These are phyloP conservation scores for Reinhardtius hippoglossoides DNA, from an alignment of 2,113 vertebrate species.

Conservation along the genomic window DNA sequence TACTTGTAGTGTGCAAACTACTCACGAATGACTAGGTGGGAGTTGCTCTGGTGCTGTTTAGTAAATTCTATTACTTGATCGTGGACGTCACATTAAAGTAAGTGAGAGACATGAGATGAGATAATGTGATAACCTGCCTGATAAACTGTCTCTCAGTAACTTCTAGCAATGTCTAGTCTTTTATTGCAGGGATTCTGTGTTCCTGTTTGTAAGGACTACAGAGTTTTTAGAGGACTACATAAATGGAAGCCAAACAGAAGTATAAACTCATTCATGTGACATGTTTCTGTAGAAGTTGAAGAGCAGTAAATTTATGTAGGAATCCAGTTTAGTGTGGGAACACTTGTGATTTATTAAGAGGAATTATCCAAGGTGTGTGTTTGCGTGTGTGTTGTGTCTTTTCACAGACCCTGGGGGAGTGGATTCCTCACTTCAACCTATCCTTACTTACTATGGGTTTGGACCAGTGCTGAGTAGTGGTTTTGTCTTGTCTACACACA, in stretches of 20 bases:
- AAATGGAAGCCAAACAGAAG: slow-evolving; percentile 1
- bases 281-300: background rate
- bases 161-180: too few species aligned
- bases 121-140: too few species aligned
- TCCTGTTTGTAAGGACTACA: background rate
- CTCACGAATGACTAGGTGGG: too few species aligned
- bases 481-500: slow-evolving; percentile 68
- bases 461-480: slow-evolving; percentile 35
- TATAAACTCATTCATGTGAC: background rate
- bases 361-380: slow-evolving; percentile 4
- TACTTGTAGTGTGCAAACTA: too few species aligned
- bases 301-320: background rate
- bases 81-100: too few species aligned
- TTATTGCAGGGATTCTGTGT: background rate
- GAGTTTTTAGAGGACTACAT: too few species aligned
- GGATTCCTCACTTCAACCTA: slow-evolving; percentile 62
- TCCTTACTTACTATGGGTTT: slow-evolving; percentile 34
- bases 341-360: background rate
- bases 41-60: too few species aligned
- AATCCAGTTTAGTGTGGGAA: slow-evolving; percentile 5
- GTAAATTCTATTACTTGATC: too few species aligned
- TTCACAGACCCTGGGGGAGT: slow-evolving; percentile 46
- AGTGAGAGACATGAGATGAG: too few species aligned
- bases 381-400: slow-evolving; percentile 24
- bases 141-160: too few species aligned